Base-by-base conservation (phyloP, 2,113 vertebrate genomes). In the Pyxicephalus adspersus region DNA sequence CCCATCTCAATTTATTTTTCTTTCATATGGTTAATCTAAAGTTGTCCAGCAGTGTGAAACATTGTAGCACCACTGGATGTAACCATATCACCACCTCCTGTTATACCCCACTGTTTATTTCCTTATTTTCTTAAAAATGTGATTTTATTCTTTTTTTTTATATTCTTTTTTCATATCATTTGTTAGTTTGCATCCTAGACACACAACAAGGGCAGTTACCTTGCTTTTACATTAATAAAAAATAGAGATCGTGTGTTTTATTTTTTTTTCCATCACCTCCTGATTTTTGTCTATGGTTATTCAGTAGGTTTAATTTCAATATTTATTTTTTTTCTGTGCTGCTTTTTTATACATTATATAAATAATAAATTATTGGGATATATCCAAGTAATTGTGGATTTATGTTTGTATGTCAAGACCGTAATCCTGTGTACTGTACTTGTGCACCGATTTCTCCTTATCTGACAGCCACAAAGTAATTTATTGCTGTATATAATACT, bases 301-400 rank as follows among this genome's bases (percentile, higher is more conserved):
- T 88, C 80, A 83, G 87, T 89, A 91, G 88, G 91, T 90, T 86
- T 16, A 91, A 93, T 92, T 94, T 94, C 91, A 89, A 90, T 98
- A 97, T 97, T 98, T 99, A 97, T 98, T 97, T n/a, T 71, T 77
- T 81, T 81, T 83, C 80, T 93, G 89, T 93, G 92, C 92, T 94
- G 93, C 92, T 94, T 91, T 92, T 89, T 90, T 88, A 87, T 83
- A 88, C 85, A 81, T 34, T 86, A 84, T 90, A 84, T 81, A 91
- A 84, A 83, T 90, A 91, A 90, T 96, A 98, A 98, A 94, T 97
- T 97, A 96, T 98, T 94, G 91, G 90, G 79, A 86, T 91, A 93
- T 93, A 95, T 95, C 92, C 92, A 89, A 88, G 87, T 86, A 86
- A 90, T 89, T 89, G 92, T 92, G 91, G 91, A 90, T 94, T 91